Evolutionary conservation across 2,888 invertebrate species (phyloP), one percentile per base, ranked within the genome.

Genomic region (Phalera bucephala): DNA sequence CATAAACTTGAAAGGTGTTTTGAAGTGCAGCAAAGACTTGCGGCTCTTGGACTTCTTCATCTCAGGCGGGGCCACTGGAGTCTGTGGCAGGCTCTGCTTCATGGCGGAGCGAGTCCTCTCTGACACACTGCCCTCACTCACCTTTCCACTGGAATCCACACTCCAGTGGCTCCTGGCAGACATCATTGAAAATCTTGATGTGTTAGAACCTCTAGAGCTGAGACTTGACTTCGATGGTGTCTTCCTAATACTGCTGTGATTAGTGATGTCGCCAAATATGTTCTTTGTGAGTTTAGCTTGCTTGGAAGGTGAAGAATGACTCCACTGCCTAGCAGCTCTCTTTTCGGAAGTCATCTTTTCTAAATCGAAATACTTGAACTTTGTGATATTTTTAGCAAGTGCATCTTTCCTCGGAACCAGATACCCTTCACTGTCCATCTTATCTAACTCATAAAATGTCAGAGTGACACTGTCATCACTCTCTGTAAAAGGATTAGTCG

Each of bases 1-100:
- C 65, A 78, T 83, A 35, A 90, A 90, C 47, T 88, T 90, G 39
- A 90, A 90, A 9, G 90, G 90, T 10, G 90, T 89, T 66, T 89
- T 90, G 42, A 90, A 90, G 27, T 79, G 79, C 19, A 90, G 54
- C 40, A 90, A 55, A 13, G 90, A 90, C 49, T 77, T 88, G 25
- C 72, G 70, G 47, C 80, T 72, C 44, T 84, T 88, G 7, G 72
- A 53, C 50, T 87, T 90, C 49, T 83, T 88, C 7, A 72, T 50
- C 10, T 82, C 80, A 8, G 75, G 66, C 2, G 72, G 70, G 1
- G 70, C 72, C 0, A 67, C 61, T 1, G 83, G 80, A 0, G 83
- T 81, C 44, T 72, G 74, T 0, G 65, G 68, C 26, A 70, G 26
- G 1, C 68, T 53, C 56, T 70, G 73, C 21, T 72, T 65, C 44